phyloP scores from a whole-genome alignment of 2,888 invertebrate genomes.

The Aporophyla nigra region DNA sequence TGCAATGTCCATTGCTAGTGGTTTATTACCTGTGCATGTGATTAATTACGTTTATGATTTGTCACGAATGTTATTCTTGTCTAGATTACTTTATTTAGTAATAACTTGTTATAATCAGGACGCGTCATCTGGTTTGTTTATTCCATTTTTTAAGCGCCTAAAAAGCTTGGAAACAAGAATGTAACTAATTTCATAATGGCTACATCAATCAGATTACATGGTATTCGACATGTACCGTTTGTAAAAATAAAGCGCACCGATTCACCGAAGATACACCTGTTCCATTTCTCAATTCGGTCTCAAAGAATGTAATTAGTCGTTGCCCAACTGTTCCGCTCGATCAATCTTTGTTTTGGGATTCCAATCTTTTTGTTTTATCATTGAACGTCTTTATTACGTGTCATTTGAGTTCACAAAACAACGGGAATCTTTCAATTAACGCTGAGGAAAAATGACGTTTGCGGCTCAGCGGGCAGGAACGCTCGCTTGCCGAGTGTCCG shows the following conservation, averaged over 20 bases:
- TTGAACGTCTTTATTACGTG: constrained; percentile 71
- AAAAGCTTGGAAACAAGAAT: not conserved
- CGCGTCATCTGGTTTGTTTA: not conserved
- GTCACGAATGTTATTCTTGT: constrained; percentile 12
- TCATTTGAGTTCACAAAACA: constrained; percentile 67
- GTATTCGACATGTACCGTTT: constrained; percentile 38
- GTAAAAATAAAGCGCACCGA: constrained; percentile 41
- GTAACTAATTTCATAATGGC: constrained; percentile 15
- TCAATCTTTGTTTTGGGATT: constrained; percentile 67
- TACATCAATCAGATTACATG: constrained; percentile 41
- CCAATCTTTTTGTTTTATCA: constrained; percentile 66
- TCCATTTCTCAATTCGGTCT: constrained; percentile 57
- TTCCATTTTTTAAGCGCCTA: not conserved
- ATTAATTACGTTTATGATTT: constrained; percentile 50
- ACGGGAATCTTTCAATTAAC: constrained; percentile 75
- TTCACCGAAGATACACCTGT: constrained; percentile 54
- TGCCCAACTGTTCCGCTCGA: constrained; percentile 57
- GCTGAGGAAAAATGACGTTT: constrained; percentile 75
- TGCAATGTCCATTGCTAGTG: constrained; percentile 58
- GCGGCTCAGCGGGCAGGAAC: constrained; percentile 75
- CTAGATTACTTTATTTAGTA: not conserved
- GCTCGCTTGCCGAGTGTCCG: constrained; percentile 35
- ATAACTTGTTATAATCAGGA: not conserved
- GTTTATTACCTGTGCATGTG: constrained; percentile 46
- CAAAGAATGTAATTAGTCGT: constrained; percentile 65